Evolutionary conservation across 2,797 vertebrate genomes (phyloP).

Genomic region (Diglossa cyanea): DNA sequence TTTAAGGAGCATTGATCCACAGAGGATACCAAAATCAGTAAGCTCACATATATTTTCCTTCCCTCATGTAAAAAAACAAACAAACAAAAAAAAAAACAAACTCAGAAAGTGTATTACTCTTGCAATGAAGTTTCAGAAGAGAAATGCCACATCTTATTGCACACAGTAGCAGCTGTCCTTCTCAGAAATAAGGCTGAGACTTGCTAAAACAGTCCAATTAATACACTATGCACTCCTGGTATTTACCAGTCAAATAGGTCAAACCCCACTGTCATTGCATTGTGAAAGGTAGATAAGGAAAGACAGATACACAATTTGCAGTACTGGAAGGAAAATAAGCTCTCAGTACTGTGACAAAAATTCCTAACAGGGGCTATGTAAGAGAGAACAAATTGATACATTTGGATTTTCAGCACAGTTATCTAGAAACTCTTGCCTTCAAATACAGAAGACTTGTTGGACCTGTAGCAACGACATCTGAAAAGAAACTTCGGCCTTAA

Average conservation of each 20-base stretch:
- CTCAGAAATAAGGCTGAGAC: not conserved
- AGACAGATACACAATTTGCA: not conserved
- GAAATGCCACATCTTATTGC: not conserved
- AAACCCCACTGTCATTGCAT: not conserved
- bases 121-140: not conserved
- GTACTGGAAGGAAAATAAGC: not conserved
- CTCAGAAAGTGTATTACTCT: not conserved
- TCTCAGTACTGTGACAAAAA: not conserved
- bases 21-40: not conserved
- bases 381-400: not conserved
- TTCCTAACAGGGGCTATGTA: not conserved
- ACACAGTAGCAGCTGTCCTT: not conserved
- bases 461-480: not conserved
- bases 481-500: not conserved
- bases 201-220: not conserved
- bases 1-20: not conserved
- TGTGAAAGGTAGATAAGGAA: not conserved
- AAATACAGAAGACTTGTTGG: not conserved
- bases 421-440: not conserved
- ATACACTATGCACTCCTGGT: not conserved
- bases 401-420: not conserved
- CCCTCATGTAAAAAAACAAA: not conserved
- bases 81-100: too few relatives aligned
- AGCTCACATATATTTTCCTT: rapidly evolving
- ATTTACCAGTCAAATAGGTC: not conserved